Evolutionary conservation across 2,113 vertebrate species (phyloP), one percentile per base, ranked within the genome.

Genomic region (Coreoperca whiteheadi): DNA sequence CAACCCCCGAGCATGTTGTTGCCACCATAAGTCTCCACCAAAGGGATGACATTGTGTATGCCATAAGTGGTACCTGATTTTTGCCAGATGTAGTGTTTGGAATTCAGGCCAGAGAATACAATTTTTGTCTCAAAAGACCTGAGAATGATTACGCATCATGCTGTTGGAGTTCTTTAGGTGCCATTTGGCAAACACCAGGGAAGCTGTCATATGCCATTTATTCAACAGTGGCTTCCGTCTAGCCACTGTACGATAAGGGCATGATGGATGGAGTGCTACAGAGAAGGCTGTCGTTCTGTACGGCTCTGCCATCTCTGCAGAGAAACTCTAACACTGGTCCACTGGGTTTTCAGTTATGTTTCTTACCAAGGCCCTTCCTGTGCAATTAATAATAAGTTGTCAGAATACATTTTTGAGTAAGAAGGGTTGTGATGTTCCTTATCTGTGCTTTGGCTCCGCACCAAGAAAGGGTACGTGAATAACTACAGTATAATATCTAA

Each of bases 141-240:
- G 67, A 70, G 39, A 63, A 76, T 59, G 30, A 57, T 83, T 81
- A 84, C 63, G 90, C 59, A 32, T 74, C 48, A 59, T 86, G 69
- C 76, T 76, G 65, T 80, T 79, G 48, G 50, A 77, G 56, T 82
- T 59, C 77, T 87, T 79, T 78, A 80, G 82, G 77, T 85, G 83
- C 69, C 91, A 89, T 93, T 92, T 92, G 83, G 88, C 79, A 88
- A 84, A 89, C 68, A 63, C 75, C 54, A 87, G 67, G 60, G 82
- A 88, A 84, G 87, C 84, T 91, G 91, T 93, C 89, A 85, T 78
- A 51, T 77, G 89, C 73, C 85, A 90, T 93, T 93, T 90, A 84
- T 87, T 84, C 54, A 88, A 86, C 79, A 73, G 67, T 41, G 8
- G 71, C 65, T 78, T 66, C 69, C 6, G 39, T 88, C 59, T 60